Conservation (phyloP, 1,140 invertebrate species). For the Oryzaephilus surinamensis region DNA sequence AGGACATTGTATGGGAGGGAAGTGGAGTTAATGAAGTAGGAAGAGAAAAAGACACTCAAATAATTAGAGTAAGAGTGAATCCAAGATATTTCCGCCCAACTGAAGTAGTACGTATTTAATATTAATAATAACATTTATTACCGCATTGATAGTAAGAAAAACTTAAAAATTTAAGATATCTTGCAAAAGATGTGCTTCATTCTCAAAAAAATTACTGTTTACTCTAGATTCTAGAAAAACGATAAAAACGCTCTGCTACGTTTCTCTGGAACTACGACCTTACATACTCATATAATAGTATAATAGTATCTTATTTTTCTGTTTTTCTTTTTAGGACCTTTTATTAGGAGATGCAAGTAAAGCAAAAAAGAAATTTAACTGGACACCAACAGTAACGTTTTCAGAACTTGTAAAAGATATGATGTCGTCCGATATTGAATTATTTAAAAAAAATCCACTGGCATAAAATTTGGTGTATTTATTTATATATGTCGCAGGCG, state of each 20-base stretch:
- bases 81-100: slow-evolving; percentile 94
- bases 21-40: slow-evolving; percentile 77
- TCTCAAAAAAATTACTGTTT: not conserved
- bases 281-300: too few species aligned
- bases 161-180: not conserved
- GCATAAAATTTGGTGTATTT: slow-evolving; percentile 45
- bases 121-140: not conserved
- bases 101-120: slow-evolving; percentile 72
- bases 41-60: slow-evolving; percentile 66
- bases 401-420: slow-evolving; percentile 86
- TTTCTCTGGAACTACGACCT: too few species aligned
- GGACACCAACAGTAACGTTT: slow-evolving; percentile 80
- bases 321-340: slow-evolving; percentile 68
- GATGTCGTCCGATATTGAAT: slow-evolving; percentile 83
- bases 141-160: not conserved
- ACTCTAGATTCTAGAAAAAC: too few species aligned
- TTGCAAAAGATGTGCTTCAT: not conserved
- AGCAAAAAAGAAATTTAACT: slow-evolving; percentile 75
- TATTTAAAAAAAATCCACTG: slow-evolving; percentile 88
- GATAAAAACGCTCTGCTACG: too few species aligned
- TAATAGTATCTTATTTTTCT: too few species aligned
- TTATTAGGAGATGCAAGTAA: slow-evolving; percentile 86
- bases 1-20: slow-evolving; percentile 76
- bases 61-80: slow-evolving; percentile 83
- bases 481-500: not conserved